Evolutionary conservation across 2,888 invertebrate species (phyloP), one percentile per base, ranked within the genome.

Genomic region (Nowickia ferox): DNA sequence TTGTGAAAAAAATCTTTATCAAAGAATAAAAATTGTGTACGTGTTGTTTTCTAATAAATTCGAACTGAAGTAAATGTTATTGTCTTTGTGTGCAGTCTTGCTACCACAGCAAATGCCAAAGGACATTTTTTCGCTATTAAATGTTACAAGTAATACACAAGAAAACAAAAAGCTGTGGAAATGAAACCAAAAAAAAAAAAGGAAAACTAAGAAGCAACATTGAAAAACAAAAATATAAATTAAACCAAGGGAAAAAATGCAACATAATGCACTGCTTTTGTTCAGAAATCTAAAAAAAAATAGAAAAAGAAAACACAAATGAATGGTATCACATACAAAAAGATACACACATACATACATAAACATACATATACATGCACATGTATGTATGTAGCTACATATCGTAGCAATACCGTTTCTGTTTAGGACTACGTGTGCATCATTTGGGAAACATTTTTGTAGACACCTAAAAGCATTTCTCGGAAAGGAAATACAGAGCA

Each of bases 91-190:
- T 61, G 53, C 44, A 46, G 69, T 40, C 63, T 63, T 68, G 74
- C 65, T 57, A 59, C 74, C 63, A 79, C 78, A 51, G 51, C 63
- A 76, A 76, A 71, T 79, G 75, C 76, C 75, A 76, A 72, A 79
- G 78, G 83, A 76, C 75, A 79, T 83, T 66, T 79, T 72, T 82
- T 51, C 44, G 22, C 57, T 74, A 82, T 66, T 59, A 71, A 72
- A 75, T 78, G 59, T 69, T 80, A 65, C 42, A 9, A 9, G 13
- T 38, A 15, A 15, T 5, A 19, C 22, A 17, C 57, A 38, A 65
- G 42, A 57, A 55, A 11, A 11, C 8, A 46, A 13, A 53, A 53
- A 46, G 38, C 8, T 38, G 11, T 19, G 9, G 44, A 57, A 55
- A 71, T 44, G 6, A 30, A 42, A 42, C 3, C 11, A 68, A 68